Percentiles rank a stretch among this genome's conserved stretches.
These are phyloP conservation scores for Stomatorhinus walkeri DNA, from an alignment of 2,797 vertebrate species.

Conservation along the genomic window DNA sequence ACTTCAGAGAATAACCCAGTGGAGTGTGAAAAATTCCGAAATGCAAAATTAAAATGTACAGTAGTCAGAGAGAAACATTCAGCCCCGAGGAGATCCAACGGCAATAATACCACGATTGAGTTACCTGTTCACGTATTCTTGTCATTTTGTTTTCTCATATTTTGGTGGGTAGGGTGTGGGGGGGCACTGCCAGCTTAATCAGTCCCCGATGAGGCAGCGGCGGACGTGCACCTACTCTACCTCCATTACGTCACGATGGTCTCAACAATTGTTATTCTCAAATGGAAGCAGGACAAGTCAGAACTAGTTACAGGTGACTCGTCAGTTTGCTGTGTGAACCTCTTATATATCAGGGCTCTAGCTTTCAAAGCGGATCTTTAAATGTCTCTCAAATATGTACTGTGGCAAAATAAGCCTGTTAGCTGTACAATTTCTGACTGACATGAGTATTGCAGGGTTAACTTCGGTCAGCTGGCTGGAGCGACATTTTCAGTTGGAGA, in stretches of 20 bases:
- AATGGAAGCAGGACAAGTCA: not conserved
- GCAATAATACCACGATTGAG: not conserved
- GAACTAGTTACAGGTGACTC: not conserved
- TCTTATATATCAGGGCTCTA: not conserved
- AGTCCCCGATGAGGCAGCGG: not conserved
- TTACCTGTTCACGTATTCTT: not conserved
- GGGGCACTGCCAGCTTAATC: not conserved
- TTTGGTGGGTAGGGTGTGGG: not conserved
- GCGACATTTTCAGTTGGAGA: not conserved
- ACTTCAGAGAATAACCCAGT: not conserved
- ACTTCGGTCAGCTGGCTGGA: not conserved
- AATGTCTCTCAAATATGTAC: not conserved
- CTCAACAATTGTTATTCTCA: not conserved
- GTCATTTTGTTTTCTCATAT: not conserved
- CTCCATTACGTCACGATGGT: not conserved
- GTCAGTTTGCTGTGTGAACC: not conserved
- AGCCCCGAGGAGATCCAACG: not conserved
- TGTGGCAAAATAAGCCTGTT: not conserved
- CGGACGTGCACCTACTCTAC: not conserved
- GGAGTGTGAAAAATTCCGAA: not conserved
- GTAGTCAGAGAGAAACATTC: not conserved
- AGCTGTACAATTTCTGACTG: not conserved
- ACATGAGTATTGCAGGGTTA: not conserved
- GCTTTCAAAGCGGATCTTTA: not conserved
- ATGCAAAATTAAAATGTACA: not conserved